Percentiles rank a stretch among this genome's conserved stretches.
These are phyloP conservation scores for Choristoneura rosaceana DNA, from an alignment of 2,888 invertebrate species.

Conservation along the genomic window DNA sequence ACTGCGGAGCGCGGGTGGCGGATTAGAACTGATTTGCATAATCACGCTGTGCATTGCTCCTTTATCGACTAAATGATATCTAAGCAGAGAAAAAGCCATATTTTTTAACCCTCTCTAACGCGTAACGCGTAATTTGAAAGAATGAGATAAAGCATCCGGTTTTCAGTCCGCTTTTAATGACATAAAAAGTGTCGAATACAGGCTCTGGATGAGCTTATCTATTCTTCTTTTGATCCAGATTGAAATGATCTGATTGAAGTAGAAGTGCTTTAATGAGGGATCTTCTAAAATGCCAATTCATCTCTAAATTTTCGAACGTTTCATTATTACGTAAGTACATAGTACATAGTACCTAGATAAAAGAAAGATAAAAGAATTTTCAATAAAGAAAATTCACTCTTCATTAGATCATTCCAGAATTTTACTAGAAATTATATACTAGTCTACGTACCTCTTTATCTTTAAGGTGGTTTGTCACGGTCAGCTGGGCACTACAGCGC, in stretches of 20 bases:
- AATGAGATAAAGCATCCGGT: not conserved
- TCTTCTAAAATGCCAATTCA: not conserved
- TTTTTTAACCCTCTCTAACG: not conserved
- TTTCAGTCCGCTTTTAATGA: not conserved
- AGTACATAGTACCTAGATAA: no score
- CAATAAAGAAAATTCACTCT: no score
- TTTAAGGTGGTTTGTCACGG: no score
- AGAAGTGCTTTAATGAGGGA: not conserved
- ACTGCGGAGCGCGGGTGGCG: constrained; percentile 64
- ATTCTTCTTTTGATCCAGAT: constrained; percentile 37
- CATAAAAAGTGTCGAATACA: not conserved
- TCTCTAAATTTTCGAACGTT: not conserved
- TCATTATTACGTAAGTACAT: not conserved
- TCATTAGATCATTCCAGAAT: no score
- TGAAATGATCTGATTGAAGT: constrained; percentile 25
- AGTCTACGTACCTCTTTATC: no score
- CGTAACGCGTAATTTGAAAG: not conserved
- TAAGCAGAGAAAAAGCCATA: not conserved
- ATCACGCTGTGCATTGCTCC: constrained; percentile 54
- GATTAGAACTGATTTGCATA: constrained; percentile 73
- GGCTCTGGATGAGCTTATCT: constrained; percentile 42
- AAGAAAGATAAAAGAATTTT: no score
- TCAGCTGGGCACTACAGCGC: no score
- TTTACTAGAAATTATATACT: no score
- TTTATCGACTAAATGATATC: constrained; percentile 1